Percentiles rank a stretch among this genome's conserved stretches.
Evolutionary conservation across 2,888 invertebrate genomes (phyloP).

Genomic region (Rhorus exstirpatorius): DNA sequence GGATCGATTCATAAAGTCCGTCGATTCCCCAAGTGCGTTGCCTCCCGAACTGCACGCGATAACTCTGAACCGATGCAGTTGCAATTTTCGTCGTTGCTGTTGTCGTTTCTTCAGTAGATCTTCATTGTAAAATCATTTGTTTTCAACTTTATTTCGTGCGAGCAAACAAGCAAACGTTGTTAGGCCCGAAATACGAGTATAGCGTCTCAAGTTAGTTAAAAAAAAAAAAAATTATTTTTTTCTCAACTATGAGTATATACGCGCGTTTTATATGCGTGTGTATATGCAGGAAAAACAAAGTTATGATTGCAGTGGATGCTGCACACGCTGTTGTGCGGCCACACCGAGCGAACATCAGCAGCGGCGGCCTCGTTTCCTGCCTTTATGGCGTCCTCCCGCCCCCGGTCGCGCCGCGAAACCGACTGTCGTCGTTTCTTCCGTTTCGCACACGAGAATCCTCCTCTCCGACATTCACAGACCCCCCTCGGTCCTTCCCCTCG

Average conservation of each 20-base stretch:
- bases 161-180: not conserved
- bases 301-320: slow-evolving; percentile 50
- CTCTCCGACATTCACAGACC: slow-evolving; percentile 58
- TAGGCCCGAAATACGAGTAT: not conserved
- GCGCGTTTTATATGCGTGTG: not conserved
- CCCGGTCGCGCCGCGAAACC: slow-evolving; percentile 71
- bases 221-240: slow-evolving; percentile 12
- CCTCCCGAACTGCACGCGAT: slow-evolving; percentile 7
- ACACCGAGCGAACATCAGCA: slow-evolving; percentile 49
- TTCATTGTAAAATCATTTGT: not conserved
- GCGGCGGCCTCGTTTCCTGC: slow-evolving; percentile 67
- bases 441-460: slow-evolving; percentile 69
- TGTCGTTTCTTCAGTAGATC: not conserved
- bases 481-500: slow-evolving; percentile 46
- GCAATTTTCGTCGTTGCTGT: not conserved
- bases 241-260: not conserved
- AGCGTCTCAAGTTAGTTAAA: not conserved
- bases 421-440: slow-evolving; percentile 71
- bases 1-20: slow-evolving; percentile 65
- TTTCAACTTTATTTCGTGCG: not conserved
- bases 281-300: slow-evolving; percentile 15
- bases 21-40: slow-evolving; percentile 40
- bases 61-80: slow-evolving; percentile 16
- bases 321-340: slow-evolving; percentile 51
- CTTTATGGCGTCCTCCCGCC: slow-evolving; percentile 70